Conservation (phyloP, 2,888 invertebrate genomes). For the Hirtodrosophila confusa region DNA sequence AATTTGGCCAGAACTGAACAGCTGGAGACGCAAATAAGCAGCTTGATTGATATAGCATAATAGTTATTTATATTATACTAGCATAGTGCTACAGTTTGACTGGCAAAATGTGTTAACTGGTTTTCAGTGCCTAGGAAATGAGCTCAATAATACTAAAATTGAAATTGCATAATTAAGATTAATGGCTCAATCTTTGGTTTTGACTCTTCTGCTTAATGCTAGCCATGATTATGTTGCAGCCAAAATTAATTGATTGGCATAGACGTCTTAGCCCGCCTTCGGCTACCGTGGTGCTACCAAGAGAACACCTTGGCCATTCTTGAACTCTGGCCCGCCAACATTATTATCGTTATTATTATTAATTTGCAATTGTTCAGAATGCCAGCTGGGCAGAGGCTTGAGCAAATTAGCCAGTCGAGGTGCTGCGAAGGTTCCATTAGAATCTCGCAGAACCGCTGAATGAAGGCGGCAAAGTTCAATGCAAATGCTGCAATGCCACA, state of each 20-base stretch:
- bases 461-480: conserved; percentile 70
- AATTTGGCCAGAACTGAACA: conserved; percentile 34
- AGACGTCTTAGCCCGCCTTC: conserved; percentile 30
- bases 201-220: conserved; percentile 1
- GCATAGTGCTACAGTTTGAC: conserved; percentile 8
- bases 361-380: conserved; percentile 64
- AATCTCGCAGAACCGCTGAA: conserved; percentile 37
- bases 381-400: conserved; percentile 36
- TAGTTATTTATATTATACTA: conserved; percentile 19
- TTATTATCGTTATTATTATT: conserved; percentile 53
- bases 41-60: conserved; percentile 38
- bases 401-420: conserved; percentile 51
- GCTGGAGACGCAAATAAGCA: conserved; percentile 6
- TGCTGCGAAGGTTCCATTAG: conserved; percentile 46
- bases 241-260: conserved; percentile 52
- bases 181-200: conserved; percentile 32
- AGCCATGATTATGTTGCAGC: conserved; percentile 35
- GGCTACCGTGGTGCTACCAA: conserved; percentile 37
- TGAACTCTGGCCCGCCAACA: conserved; percentile 54
- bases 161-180: conserved; percentile 51
- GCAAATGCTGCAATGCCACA: conserved; percentile 54
- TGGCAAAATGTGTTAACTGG: conserved; percentile 52
- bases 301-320: conserved; percentile 37
- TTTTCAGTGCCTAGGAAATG: conserved; percentile 52
- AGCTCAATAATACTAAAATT: conserved; percentile 22